Evolutionary conservation across 2,113 vertebrate genomes (phyloP).

Genomic region (Campylomormyrus numenius): DNA sequence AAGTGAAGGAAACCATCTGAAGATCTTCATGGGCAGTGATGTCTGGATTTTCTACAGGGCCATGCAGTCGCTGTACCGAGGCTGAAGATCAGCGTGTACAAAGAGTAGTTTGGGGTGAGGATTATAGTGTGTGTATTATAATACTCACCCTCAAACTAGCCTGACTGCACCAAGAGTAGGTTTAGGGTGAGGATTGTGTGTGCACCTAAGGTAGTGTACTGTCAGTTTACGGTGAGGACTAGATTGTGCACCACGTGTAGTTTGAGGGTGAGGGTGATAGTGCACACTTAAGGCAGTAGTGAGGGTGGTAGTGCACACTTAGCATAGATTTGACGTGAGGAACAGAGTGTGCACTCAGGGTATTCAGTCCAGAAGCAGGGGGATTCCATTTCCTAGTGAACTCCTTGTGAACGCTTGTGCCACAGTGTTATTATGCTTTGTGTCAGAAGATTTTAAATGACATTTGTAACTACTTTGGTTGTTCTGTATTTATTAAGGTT

Average conservation of each 20-base stretch:
- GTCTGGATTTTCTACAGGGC: not conserved
- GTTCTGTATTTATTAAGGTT: not conserved
- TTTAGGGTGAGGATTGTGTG: not conserved
- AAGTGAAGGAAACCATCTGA: not conserved
- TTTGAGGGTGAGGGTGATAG: not conserved
- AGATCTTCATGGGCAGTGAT: not conserved
- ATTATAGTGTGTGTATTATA: not conserved
- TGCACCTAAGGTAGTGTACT: not conserved
- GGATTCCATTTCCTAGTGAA: not conserved
- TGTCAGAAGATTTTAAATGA: not conserved
- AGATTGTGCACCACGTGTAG: not conserved
- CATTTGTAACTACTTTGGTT: not conserved
- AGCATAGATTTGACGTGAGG: not conserved
- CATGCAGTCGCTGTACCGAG: not conserved
- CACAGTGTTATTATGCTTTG: not conserved
- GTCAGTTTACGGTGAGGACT: not conserved
- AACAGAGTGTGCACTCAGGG: constrained; percentile 1
- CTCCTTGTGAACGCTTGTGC: not conserved
- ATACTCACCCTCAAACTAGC: not conserved
- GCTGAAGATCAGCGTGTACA: not conserved
- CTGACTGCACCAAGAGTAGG: not conserved
- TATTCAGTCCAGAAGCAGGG: constrained; percentile 4
- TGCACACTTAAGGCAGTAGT: not conserved
- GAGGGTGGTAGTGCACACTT: not conserved
- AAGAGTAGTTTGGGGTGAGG: not conserved